phyloP scores from a whole-genome alignment of 2,888 invertebrate genomes.

The Epistrophe grossulariae region DNA sequence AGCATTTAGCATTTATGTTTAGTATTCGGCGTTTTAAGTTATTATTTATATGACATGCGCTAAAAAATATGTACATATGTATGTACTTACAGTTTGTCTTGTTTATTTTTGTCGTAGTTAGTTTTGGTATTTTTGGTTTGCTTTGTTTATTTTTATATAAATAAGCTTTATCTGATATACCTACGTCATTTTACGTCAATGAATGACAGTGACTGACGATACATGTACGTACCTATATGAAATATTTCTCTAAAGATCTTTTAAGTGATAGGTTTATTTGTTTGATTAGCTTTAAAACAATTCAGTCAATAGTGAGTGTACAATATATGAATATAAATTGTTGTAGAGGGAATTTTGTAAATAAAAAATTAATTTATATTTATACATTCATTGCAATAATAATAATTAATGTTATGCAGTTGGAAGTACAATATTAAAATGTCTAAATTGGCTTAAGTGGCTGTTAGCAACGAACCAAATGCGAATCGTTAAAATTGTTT shows the following conservation, averaged over 20 bases:
- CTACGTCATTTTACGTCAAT: slow-evolving; percentile 63
- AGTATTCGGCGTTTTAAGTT: not conserved
- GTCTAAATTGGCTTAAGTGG: slow-evolving; percentile 26
- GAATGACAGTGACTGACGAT: slow-evolving; percentile 60
- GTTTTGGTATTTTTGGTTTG: not conserved
- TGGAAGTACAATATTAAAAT: not conserved
- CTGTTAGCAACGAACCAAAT: not conserved
- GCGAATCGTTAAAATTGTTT: not conserved
- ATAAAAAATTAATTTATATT: slow-evolving; percentile 6
- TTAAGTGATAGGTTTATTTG: slow-evolving; percentile 44
- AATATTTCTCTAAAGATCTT: slow-evolving; percentile 25
- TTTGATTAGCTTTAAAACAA: slow-evolving; percentile 49
- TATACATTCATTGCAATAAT: not conserved
- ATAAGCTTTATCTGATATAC: slow-evolving; percentile 48
- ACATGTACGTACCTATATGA: not conserved
- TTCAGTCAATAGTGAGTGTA: slow-evolving; percentile 11
- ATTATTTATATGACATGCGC: slow-evolving; percentile 19
- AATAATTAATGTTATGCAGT: slow-evolving; percentile 31
- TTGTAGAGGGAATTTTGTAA: slow-evolving; percentile 13
- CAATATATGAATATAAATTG: not conserved
- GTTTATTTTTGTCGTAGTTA: slow-evolving; percentile 25
- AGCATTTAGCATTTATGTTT: not conserved
- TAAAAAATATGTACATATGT: slow-evolving; percentile 5
- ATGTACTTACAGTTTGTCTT: too few species aligned
- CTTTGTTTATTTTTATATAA: not conserved